Conservation (phyloP, 2,797 vertebrate species). For the Neostethus bicornis region DNA sequence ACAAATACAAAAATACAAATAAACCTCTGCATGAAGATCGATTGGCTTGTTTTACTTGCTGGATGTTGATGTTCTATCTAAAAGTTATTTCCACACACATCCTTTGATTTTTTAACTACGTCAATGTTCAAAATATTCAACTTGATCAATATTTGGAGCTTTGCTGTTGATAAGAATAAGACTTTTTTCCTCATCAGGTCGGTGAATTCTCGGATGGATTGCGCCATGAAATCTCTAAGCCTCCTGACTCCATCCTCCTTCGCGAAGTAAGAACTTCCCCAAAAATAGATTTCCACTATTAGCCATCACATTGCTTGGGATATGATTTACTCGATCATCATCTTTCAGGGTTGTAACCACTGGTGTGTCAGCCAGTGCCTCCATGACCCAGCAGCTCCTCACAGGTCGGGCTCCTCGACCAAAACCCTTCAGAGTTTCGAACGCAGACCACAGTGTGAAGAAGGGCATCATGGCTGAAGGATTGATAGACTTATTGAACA, state of each 20-base stretch:
- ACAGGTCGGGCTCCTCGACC: slow-evolving; percentile 51
- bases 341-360: slow-evolving; percentile 68
- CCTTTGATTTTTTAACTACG: no score
- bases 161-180: no score
- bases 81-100: no score
- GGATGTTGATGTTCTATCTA: no score
- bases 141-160: no score
- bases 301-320: neutral
- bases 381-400: slow-evolving; percentile 87
- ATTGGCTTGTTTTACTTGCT: no score
- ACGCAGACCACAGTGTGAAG: slow-evolving; percentile 83
- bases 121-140: no score
- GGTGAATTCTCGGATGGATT: slow-evolving; percentile 81
- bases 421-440: slow-evolving; percentile 84
- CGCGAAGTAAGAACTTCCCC: slow-evolving; percentile 83
- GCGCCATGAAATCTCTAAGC: slow-evolving; percentile 90
- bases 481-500: slow-evolving; percentile 81
- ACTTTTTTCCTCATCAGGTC: slow-evolving; percentile 15
- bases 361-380: slow-evolving; percentile 80
- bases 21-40: no score
- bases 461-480: slow-evolving; percentile 87
- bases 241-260: slow-evolving; percentile 84
- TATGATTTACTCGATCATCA: neutral
- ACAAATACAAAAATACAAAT: no score
- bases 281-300: neutral